Conservation (phyloP, 2,113 vertebrate genomes). For the Poicephalus gulielmi region DNA sequence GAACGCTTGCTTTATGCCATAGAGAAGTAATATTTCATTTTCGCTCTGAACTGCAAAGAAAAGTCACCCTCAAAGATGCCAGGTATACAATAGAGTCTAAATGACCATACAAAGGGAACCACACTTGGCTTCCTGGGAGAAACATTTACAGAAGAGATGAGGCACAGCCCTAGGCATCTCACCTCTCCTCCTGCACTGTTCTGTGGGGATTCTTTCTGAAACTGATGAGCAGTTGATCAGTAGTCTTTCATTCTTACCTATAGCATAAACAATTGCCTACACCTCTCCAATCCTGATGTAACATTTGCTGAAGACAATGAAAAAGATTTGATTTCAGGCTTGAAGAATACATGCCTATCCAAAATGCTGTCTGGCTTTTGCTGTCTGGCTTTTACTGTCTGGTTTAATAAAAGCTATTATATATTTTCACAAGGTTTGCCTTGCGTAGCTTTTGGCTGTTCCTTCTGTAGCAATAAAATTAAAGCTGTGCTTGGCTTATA, state of each 20-base stretch:
- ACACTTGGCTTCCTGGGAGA: not conserved
- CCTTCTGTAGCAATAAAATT: not conserved
- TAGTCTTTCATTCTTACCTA: not conserved
- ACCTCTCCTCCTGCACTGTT: not conserved
- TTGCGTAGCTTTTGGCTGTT: rapidly evolving
- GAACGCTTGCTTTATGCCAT: not conserved
- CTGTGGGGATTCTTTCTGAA: not conserved
- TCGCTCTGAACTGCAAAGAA: not conserved
- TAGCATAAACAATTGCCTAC: not conserved
- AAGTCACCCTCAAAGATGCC: not conserved
- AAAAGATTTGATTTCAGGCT: not conserved
- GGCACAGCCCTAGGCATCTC: not conserved
- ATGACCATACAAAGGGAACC: not conserved
- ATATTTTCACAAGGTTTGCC: not conserved
- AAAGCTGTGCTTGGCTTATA: not conserved
- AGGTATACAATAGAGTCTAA: not conserved
- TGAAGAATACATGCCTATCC: not conserved
- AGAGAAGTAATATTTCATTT: not conserved
- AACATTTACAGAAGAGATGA: not conserved
- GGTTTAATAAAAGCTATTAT: not conserved
- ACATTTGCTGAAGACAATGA: not conserved
- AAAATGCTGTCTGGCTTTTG: not conserved
- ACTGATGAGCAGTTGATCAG: not conserved
- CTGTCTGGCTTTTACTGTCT: not conserved
- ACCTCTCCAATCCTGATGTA: not conserved